Conservation (phyloP, 2,888 invertebrate species). For the Lycophotia porphyrea region DNA sequence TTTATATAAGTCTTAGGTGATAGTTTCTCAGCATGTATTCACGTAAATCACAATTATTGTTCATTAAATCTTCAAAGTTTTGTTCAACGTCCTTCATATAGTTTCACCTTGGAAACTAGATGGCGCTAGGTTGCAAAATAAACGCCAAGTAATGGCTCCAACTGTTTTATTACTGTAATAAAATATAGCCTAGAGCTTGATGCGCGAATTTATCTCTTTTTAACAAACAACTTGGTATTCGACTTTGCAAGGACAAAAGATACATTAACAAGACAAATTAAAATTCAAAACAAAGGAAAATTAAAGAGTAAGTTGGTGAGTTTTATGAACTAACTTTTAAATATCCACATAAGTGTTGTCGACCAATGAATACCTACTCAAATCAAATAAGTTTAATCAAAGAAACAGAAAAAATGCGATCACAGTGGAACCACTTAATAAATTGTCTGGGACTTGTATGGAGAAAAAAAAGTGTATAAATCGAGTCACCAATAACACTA, state of each 20-base stretch:
- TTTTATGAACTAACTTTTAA: constrained; percentile 43
- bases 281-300: constrained; percentile 47
- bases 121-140: constrained; percentile 56
- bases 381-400: constrained; percentile 78
- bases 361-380: constrained; percentile 79
- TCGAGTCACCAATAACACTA: constrained; percentile 87
- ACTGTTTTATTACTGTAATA: constrained; percentile 62
- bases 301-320: constrained; percentile 20
- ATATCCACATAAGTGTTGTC: constrained; percentile 64
- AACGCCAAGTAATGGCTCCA: constrained; percentile 40
- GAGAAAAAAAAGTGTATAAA: constrained; percentile 82
- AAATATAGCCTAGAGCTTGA: constrained; percentile 55
- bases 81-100: constrained; percentile 44
- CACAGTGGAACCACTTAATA: constrained; percentile 84
- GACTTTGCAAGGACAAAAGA: constrained; percentile 54
- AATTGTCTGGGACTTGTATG: constrained; percentile 80
- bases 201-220: constrained; percentile 59
- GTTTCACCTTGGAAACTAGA: constrained; percentile 56
- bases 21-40: constrained; percentile 48
- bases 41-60: constrained; percentile 55
- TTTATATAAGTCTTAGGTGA: constrained; percentile 44
- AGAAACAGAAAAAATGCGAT: constrained; percentile 75
- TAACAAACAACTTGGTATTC: constrained; percentile 58
- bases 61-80: constrained; percentile 56
- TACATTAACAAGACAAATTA: constrained; percentile 52